A percentile compares a stretch with the other conserved stretches of the same genome.
These are phyloP conservation scores for Enhydra lutris DNA, from an alignment of 2,113 vertebrate species.

Conservation along the genomic window DNA sequence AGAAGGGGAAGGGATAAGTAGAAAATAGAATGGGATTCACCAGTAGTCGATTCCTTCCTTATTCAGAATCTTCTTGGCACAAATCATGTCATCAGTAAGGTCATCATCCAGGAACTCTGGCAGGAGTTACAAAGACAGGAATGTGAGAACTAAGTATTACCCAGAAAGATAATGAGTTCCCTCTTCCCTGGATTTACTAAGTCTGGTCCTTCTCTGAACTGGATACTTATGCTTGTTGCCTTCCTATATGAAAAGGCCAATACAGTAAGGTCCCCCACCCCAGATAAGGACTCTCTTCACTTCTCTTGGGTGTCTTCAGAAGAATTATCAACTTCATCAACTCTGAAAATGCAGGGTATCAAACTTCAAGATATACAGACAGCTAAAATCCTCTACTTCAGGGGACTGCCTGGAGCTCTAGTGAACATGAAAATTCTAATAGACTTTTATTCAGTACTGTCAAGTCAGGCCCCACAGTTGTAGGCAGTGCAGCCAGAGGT, in stretches of 20 bases:
- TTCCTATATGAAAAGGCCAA: neutral
- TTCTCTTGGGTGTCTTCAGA: neutral
- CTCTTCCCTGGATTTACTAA: neutral
- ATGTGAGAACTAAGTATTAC: neutral
- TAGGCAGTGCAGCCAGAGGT: neutral
- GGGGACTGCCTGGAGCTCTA: neutral
- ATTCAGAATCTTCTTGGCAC: slow-evolving; percentile 73
- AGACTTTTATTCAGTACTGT: neutral
- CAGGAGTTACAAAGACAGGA: neutral
- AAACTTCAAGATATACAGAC: neutral
- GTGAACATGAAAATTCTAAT: neutral
- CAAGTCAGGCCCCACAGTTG: neutral
- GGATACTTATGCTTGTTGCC: neutral
- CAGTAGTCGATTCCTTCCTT: slow-evolving; percentile 65
- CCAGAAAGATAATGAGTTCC: neutral
- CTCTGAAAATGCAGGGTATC: neutral
- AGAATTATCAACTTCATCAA: neutral
- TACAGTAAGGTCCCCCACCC: neutral
- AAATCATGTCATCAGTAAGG: slow-evolving; percentile 64
- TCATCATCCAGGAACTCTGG: slow-evolving; percentile 69
- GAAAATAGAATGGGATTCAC: slow-evolving; percentile 33
- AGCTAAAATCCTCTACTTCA: neutral
- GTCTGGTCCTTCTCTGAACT: neutral
- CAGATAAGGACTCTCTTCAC: neutral
- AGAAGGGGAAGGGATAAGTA: neutral